These are phyloP conservation scores for Ctenodactylus gundi DNA, from an alignment of 2,113 vertebrate species.

Conservation along the genomic window DNA sequence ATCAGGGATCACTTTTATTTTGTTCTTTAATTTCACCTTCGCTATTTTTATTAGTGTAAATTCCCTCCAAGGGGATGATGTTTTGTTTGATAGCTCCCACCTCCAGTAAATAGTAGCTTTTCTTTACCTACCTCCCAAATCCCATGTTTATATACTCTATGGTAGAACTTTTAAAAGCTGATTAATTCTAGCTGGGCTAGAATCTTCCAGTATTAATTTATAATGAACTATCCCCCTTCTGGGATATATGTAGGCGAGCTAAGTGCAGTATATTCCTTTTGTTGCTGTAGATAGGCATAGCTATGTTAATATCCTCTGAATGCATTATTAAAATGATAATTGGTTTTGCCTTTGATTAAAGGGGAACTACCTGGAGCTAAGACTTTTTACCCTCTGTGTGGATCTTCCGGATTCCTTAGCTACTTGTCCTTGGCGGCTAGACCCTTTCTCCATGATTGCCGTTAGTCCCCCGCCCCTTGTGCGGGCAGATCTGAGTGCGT, in stretches of 20 bases:
- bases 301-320: conserved; percentile 46
- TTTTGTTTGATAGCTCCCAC: neutral
- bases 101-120: conserved; percentile 58
- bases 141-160: conserved; percentile 58
- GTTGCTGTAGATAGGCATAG: conserved; percentile 68
- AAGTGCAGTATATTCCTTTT: conserved; percentile 17
- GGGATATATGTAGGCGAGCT: conserved; percentile 44
- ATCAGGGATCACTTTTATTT: neutral
- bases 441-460: conserved; percentile 3
- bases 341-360: conserved; percentile 31
- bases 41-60: conserved; percentile 19
- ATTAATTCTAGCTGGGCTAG: conserved; percentile 83
- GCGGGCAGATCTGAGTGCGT: conserved; percentile 69
- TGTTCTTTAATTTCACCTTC: conserved; percentile 1
- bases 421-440: conserved; percentile 50
- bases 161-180: conserved; percentile 3
- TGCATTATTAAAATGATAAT: conserved; percentile 47
- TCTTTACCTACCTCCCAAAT: conserved; percentile 61
- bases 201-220: conserved; percentile 67
- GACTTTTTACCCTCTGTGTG: conserved; percentile 65
- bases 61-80: neutral
- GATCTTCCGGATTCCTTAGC: conserved; percentile 55
- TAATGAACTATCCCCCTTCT: conserved; percentile 47
- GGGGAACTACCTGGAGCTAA: conserved; percentile 24
- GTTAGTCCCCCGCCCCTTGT: conserved; percentile 22